Evolutionary conservation across 1,140 invertebrate species (phyloP), one percentile per base, ranked within the genome.

Genomic region (Macrobrachium rosenbergii): DNA sequence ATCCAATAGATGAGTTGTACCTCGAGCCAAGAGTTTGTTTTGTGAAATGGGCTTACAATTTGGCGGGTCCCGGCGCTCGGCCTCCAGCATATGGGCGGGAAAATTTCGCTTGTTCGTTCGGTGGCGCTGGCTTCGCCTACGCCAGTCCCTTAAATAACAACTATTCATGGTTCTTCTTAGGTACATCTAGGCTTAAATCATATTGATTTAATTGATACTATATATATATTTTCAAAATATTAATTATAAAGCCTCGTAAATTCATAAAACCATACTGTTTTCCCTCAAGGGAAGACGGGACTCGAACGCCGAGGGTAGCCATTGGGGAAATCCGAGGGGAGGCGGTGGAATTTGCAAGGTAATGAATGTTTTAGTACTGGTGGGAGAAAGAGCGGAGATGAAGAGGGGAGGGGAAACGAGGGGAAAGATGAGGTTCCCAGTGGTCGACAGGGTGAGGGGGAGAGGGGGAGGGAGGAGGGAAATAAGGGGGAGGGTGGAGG

Each of bases 301-400:
- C 19, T 12, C 59, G 43, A 12, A 28, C 14, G 63, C 60, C 14
- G 28, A n/a, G 67, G 75, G 73, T 59, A 5, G 72, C 43, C 19
- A 28, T n/a, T 5, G 21, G 73, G 60, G 62, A 84, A 84, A 84
- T 84, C 82, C 43, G 77, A 84, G 75, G 82, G 82, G 73, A 84
- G 59, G 75, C 58, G 83, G 58, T 21, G 64, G 77, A 86, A 86
- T 86, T 86, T 86, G 83, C 83, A 86, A 86, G 83, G 83, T 86
- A 86, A 86, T 86, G 83, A 86, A 86, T 86, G 83, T 86, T 86
- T 86, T 86, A 86, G 83, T 79, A 62, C 83, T 72, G 83, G 83
- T 86, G 58, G 76, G 83, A 86, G 23, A 63, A 58, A 77, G 21
- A 19, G 60, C 16, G 63, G 64, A 28, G 59, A 58, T 63, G 75